Evolutionary conservation across 2,797 vertebrate species (phyloP).

Genomic region (Lutjanus campechanus): DNA sequence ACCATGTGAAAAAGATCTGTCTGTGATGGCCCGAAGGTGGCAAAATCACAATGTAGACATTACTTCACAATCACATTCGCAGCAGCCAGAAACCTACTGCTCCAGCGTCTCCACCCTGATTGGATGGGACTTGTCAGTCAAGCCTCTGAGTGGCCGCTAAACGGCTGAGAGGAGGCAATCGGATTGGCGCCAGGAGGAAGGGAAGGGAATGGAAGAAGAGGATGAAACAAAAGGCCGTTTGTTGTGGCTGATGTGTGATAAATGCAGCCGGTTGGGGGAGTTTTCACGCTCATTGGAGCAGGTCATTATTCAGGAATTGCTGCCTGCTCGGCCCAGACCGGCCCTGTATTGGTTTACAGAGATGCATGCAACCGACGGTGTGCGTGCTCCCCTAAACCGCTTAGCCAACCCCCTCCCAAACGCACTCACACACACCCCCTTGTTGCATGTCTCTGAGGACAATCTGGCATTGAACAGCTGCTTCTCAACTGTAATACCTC

Average conservation of each 20-base stretch:
- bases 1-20: conserved; percentile 7
- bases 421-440: conserved; percentile 25
- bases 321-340: conserved; percentile 68
- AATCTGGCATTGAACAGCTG: conserved; percentile 59
- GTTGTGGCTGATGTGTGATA: conserved; percentile 81
- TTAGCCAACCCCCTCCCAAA: conserved; percentile 46
- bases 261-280: conserved; percentile 80
- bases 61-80: conserved; percentile 9
- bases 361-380: conserved; percentile 46
- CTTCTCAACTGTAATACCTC: conserved; percentile 66
- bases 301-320: conserved; percentile 82
- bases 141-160: conserved; percentile 51
- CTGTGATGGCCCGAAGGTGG: conserved; percentile 48
- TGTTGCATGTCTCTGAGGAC: conserved; percentile 65
- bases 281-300: conserved; percentile 84
- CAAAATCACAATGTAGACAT: conserved; percentile 37
- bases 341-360: conserved; percentile 65
- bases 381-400: conserved; percentile 54
- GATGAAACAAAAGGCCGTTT: conserved; percentile 76
- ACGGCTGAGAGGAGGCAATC: conserved; percentile 36
- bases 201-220: conserved; percentile 34
- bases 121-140: conserved; percentile 55
- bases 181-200: conserved; percentile 40
- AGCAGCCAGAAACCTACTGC: conserved; percentile 15
- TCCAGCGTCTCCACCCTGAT: conserved; percentile 32